Conservation (phyloP, 1,140 invertebrate genomes). For the Neoseiulus cucumeris region DNA sequence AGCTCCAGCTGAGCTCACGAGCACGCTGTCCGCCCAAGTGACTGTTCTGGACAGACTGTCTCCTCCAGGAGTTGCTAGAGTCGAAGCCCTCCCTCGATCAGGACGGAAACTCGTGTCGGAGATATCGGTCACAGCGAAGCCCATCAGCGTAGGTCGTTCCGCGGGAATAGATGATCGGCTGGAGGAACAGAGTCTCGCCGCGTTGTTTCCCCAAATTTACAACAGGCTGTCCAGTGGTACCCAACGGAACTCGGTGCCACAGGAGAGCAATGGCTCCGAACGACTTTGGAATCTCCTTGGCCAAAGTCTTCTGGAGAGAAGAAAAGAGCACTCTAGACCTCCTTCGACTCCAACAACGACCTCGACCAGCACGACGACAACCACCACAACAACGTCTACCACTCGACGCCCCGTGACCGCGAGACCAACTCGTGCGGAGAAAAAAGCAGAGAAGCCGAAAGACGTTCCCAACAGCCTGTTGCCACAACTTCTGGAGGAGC, state of each 20-base stretch:
- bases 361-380: not conserved
- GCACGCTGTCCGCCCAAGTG: constrained; percentile 2
- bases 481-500: not conserved
- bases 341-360: not conserved
- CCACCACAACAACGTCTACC: not conserved
- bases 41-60: not conserved
- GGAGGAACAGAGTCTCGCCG: not conserved
- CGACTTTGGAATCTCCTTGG: not conserved
- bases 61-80: not conserved
- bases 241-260: not conserved
- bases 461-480: not conserved
- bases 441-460: not conserved
- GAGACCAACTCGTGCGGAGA: not conserved
- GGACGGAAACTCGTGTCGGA: not conserved
- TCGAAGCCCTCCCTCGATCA: not conserved
- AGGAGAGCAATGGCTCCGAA: not conserved
- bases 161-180: not conserved
- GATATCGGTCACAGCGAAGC: not conserved
- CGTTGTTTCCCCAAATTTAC: not conserved
- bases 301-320: not conserved
- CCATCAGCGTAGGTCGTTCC: constrained; percentile 2
- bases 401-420: not conserved
- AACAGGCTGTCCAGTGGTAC: not conserved
- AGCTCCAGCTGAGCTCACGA: not conserved
- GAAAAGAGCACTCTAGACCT: not conserved